Evolutionary conservation across 2,888 invertebrate genomes (phyloP).

Genomic region (Stegana nigrithorax): DNA sequence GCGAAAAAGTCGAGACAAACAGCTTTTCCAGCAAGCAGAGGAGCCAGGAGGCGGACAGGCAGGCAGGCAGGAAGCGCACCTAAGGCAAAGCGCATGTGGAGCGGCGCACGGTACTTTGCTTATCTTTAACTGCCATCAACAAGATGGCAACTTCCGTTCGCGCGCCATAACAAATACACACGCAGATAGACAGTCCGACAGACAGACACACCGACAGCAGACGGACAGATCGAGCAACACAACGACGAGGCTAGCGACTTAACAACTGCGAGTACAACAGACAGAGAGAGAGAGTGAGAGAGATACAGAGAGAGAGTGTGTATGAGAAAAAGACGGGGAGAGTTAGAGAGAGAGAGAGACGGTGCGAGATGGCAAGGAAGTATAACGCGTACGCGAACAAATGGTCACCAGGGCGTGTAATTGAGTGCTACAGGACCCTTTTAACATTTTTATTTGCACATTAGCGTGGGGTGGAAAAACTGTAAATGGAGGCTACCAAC

Average conservation of each 20-base stretch:
- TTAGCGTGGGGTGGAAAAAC: conserved; percentile 67
- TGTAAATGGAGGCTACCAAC: background rate
- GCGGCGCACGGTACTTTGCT: conserved; percentile 36
- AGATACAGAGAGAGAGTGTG: background rate
- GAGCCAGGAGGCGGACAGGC: background rate
- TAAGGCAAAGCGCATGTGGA: background rate
- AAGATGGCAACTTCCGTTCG: conserved; percentile 69
- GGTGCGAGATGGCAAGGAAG: background rate
- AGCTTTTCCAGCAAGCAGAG: conserved; percentile 3
- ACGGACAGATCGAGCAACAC: no score
- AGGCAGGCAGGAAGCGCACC: background rate
- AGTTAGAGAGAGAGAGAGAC: background rate
- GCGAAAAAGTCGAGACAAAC: conserved; percentile 11
- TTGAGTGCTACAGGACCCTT: conserved; percentile 69
- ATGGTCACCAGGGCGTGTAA: conserved; percentile 69
- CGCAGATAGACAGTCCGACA: conserved; percentile 32
- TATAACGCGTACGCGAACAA: conserved; percentile 33
- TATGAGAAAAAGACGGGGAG: background rate
- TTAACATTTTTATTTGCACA: conserved; percentile 70
- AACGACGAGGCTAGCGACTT: no score
- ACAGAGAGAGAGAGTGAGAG: background rate
- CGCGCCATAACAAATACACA: conserved; percentile 63
- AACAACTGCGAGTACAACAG: no score
- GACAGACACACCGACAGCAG: conserved; percentile 18
- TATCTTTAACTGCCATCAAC: conserved; percentile 69